Evolutionary conservation across 1,140 invertebrate species (phyloP), one percentile per base, ranked within the genome.

Genomic region (Drosophila obscura): DNA sequence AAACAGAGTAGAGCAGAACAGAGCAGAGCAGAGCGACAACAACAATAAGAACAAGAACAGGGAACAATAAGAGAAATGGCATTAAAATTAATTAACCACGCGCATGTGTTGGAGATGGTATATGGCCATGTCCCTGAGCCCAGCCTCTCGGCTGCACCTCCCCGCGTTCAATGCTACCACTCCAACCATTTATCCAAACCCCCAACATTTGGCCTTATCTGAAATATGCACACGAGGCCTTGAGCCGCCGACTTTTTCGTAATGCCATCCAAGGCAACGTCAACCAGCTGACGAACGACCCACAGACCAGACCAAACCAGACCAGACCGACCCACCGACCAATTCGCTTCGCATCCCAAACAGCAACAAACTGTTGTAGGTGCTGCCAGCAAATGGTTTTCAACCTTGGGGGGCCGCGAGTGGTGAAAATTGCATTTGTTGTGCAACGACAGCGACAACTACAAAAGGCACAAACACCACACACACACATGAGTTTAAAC

Each of bases 121-220:
- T 62, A 49, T 85, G 83, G 52, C 83, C 82, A 72, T 87, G 83
- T 82, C 83, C 83, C 83, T 87, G 82, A 63, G 65, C 73, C 57
- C 60, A 64, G 60, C 28, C 58, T 59, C 57, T 45, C 60, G 22
- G 59, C 51, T 63, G 45, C 57, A 15, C 26, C 35, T 9, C 24
- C 50, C 45, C 45, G 58, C 59, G 39, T 64, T 60, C 62, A 50
- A 69, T 68, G 65, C 58, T 59, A 58, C 48, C 57, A 44, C 39
- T 46, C 63, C 35, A 39, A 62, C 44, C 69, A 69, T 80, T 61
- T 61, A 81, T 75, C 66, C 80, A 78, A 60, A 61, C 78, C 69
- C 48, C 69, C 74, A 87, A 71, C 76, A 88, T 83, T 88, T 88
- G 84, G 76, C 83, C 83, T 88, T 88, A 88, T 88, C 83, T 88